These are phyloP conservation scores for Amiota communis DNA, from an alignment of 2,888 invertebrate species.

Conservation along the genomic window DNA sequence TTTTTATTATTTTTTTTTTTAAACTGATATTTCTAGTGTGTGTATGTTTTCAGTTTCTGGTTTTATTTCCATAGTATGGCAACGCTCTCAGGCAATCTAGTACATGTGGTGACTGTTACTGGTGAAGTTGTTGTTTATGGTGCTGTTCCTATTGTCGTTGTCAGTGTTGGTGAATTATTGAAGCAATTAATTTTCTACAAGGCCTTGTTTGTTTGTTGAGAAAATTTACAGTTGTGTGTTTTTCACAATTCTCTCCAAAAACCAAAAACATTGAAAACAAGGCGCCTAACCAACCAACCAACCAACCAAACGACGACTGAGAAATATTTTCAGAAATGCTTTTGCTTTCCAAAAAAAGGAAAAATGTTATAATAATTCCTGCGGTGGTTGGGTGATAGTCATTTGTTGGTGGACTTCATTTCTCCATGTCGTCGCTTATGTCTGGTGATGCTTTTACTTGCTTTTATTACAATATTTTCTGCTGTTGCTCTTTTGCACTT, in stretches of 20 bases:
- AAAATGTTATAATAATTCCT: no score
- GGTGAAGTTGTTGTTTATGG: neutral
- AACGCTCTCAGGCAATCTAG: neutral
- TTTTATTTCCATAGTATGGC: conserved; percentile 3
- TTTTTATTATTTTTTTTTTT: neutral
- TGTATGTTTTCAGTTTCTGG: neutral
- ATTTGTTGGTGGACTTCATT: neutral
- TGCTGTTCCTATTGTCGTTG: neutral
- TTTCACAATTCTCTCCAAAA: neutral
- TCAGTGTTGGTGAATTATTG: conserved; percentile 23
- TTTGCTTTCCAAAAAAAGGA: no score
- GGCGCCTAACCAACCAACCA: no score
- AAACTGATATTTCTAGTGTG: neutral
- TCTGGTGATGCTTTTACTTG: neutral
- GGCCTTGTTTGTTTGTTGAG: neutral
- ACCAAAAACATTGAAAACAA: no score
- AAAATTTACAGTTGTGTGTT: conserved; percentile 13
- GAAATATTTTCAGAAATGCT: no score
- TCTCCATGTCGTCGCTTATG: neutral
- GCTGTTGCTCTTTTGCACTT: no score
- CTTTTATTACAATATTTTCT: neutral
- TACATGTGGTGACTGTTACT: neutral
- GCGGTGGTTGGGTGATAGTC: no score
- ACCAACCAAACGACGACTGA: no score
- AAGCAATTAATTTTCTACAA: conserved; percentile 22